Conservation (phyloP, 2,797 vertebrate species). For the Cossypha caffra region DNA sequence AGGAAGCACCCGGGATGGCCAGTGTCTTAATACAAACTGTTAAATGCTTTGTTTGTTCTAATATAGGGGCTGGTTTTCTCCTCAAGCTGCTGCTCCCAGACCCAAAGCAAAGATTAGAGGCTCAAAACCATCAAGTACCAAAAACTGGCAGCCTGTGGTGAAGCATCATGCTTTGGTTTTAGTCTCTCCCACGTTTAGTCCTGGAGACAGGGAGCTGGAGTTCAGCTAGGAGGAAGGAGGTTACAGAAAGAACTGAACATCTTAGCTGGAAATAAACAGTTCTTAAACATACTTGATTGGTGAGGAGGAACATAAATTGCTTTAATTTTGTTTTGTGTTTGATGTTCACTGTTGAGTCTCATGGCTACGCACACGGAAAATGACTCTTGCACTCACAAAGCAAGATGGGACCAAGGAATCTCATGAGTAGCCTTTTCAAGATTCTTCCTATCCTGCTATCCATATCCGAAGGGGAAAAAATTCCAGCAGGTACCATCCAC, state of each 20-base stretch:
- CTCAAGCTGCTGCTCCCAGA: neutral
- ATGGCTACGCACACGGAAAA: fast-evolving
- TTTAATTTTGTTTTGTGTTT: neutral
- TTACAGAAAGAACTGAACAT: neutral
- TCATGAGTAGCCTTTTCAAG: neutral
- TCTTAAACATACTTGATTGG: neutral
- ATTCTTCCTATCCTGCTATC: neutral
- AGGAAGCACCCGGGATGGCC: neutral
- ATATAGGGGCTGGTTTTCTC: fast-evolving
- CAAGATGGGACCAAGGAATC: neutral
- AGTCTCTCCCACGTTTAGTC: neutral
- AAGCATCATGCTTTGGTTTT: neutral
- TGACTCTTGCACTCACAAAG: neutral
- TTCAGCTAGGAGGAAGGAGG: neutral
- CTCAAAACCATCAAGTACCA: neutral
- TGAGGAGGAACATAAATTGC: neutral
- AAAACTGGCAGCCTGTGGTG: neutral
- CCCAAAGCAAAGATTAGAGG: neutral
- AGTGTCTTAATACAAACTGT: neutral
- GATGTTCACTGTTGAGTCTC: neutral
- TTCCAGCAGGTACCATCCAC: neutral
- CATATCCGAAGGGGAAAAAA: neutral
- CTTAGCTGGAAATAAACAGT: neutral
- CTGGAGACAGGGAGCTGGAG: neutral
- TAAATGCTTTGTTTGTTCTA: neutral